Evolutionary conservation across 2,113 vertebrate genomes (phyloP), one percentile per base, ranked within the genome.

Genomic region (Pedionomus torquatus): DNA sequence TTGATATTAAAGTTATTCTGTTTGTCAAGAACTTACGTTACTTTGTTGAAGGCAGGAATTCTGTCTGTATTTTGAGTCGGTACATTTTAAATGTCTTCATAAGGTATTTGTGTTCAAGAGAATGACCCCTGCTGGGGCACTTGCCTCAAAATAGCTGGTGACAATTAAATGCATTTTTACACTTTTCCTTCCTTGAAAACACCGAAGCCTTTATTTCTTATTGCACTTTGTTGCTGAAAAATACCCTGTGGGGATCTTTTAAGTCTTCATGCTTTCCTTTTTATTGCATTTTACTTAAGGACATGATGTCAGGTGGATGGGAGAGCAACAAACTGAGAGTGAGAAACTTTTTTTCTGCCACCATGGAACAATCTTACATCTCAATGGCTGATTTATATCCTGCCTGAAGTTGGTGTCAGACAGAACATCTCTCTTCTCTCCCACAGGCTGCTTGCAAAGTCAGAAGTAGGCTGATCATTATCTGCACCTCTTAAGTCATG

Each of bases 401-500:
- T 97, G 86, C 97, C 91, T 74, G 83, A 92, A 94, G 87, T 44
- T 3, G 0, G 20, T 78, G 74, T 90, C 75, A 76, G 76, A 80
- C 90, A 86, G 43, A 91, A 68, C 30, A 77, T 70, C 51, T 93
- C 69, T 95, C 23, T 90, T 24, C 80, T 96, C 90, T 94, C 89
- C 91, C 94, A 95, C 97, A 97, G 83, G 69, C 83, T 84, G 94
- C 65, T 84, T 85, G 70, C 75, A 61, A 87, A 97, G 52, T 92
- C 83, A 97, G 86, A 97, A 95, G 41, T 89, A 58, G 51, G 55
- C 93, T 96, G 97, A 97, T 97, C 91, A 83, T 87, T 97, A 97
- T 97, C 95, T 97, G 60, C 26, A 3, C 16, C 61, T 95, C 74
- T 87, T 31, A 60, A 93, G 83, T 97, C 89, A 97, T 63, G 94